Evolutionary conservation across 2,113 vertebrate species (phyloP), one percentile per base, ranked within the genome.

Genomic region (Drymodes brunneopygia): DNA sequence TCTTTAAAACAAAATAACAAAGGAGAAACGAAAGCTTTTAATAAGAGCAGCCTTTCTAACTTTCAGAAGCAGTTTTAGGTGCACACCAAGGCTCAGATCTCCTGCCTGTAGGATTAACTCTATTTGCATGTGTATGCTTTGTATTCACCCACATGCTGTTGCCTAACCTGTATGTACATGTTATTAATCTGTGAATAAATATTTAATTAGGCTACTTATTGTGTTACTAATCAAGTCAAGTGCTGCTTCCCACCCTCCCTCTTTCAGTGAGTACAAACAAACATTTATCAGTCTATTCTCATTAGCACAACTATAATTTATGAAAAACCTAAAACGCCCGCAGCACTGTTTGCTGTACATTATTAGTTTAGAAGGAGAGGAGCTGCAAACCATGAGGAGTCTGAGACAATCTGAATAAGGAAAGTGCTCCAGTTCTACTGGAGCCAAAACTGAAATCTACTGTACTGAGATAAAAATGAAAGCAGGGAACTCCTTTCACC

Each of bases 151-250:
- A 97, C 96, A 93, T 95, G 90, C 91, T 97, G 80, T 95, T 96
- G 84, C 96, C 95, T 82, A 95, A 97, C 97, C 94, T 97, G 97
- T 96, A 96, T 82, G 87, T 96, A 96, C 97, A 97, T 71, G 97
- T 97, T 97, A 95, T 91, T 95, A 95, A 96, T 95, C 96, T 95
- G 77, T 96, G 97, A 96, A 97, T 97, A 97, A 97, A 97, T 97
- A 97, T 97, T 97, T 97, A 97, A 97, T 97, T 97, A 97, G 96
- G 95, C 93, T 94, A 90, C 86, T 97, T 96, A 97, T 96, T 97
- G 95, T 95, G 94, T 97, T 97, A 95, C 95, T 97, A 97, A 97
- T 97, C 97, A 97, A 96, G 94, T 97, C 94, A 96, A 96, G 95
- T 96, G 95, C 95, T 95, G 95, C 88, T 97, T 97, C 94, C 94